Percentiles rank a stretch among this genome's conserved stretches.
These are phyloP conservation scores for Pseudomyrmex pallidus DNA, from an alignment of 1,140 invertebrate genomes.

Conservation along the genomic window DNA sequence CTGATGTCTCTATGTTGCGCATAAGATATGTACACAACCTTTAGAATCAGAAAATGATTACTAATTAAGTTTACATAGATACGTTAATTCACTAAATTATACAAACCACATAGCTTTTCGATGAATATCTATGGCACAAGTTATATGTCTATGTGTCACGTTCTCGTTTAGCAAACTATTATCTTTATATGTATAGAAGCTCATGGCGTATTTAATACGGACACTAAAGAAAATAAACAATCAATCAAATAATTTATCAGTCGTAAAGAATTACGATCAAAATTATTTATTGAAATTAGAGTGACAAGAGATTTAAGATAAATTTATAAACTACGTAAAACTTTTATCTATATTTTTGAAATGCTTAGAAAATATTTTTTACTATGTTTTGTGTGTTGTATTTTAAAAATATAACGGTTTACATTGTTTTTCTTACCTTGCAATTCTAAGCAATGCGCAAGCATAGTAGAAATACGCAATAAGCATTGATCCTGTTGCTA, in stretches of 20 bases:
- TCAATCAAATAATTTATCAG: too few relatives aligned
- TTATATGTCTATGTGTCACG: background rate
- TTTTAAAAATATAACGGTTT: too few relatives aligned
- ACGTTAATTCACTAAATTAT: too few relatives aligned
- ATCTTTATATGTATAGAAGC: too few relatives aligned
- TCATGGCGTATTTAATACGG: background rate
- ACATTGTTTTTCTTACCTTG: background rate
- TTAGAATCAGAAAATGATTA: background rate
- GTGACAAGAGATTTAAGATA: too few relatives aligned
- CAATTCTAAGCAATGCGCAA: constrained; percentile 15
- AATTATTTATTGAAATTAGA: too few relatives aligned
- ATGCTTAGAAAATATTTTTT: too few relatives aligned
- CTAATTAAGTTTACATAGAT: too few relatives aligned
- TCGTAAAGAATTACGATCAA: too few relatives aligned
- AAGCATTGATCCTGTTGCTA: background rate
- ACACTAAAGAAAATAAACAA: background rate
- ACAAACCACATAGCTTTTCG: background rate
- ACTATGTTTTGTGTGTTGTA: background rate
- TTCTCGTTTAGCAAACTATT: background rate
- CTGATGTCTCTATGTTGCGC: background rate
- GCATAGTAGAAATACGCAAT: background rate
- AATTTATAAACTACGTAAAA: too few relatives aligned
- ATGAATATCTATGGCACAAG: background rate
- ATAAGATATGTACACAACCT: background rate
- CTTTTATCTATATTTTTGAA: too few relatives aligned